Evolutionary conservation across 2,797 vertebrate species (phyloP), one percentile per base, ranked within the genome.

Genomic region (Etheostoma perlongum): DNA sequence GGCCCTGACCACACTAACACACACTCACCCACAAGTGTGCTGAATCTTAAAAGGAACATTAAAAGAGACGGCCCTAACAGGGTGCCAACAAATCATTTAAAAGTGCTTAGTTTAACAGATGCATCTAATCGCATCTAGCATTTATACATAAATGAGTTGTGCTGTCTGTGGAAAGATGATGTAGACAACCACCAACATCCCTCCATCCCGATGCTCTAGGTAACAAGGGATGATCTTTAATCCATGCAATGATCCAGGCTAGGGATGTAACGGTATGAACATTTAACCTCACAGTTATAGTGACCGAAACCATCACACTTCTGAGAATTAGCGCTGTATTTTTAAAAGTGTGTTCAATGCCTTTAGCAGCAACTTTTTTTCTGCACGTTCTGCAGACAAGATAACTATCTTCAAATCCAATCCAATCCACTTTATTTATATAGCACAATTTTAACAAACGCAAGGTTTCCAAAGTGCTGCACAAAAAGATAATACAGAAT

Each of bases 91-190:
- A 79, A 87, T 83, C 81, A 61, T 81, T 81, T 78, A 75, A 80
- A 88, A 82, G 72, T 77, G 82, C 86, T 78, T 65, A 57, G 79
- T 79, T 84, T 74, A 88, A 76, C 61, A 76, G 53, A 79, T 47
- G 65, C 51, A 30, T 30, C 30, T 46, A 60, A 42, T 76, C 33
- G 72, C 55, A 76, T 73, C 47, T 0, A 76, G 54, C 19, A 8
- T 67, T 72, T 76, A 46, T 42, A 57, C 74, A 74, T 59, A 72
- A 81, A 84, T 66, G 69, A 19, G 64, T 65, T 61, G 9, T 7
- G 65, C 66, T 0, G 49, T 78, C 46, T 44, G 65, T 4, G n/a
- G 61, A 55, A 16, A 11, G 42, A 75, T 49, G 36, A 76, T 60
- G 63, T 55, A 49, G 27, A 68, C 42, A 67, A 21, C 42, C 55